phyloP scores from a whole-genome alignment of 2,797 vertebrate genomes.

The Streptopelia turtur region DNA sequence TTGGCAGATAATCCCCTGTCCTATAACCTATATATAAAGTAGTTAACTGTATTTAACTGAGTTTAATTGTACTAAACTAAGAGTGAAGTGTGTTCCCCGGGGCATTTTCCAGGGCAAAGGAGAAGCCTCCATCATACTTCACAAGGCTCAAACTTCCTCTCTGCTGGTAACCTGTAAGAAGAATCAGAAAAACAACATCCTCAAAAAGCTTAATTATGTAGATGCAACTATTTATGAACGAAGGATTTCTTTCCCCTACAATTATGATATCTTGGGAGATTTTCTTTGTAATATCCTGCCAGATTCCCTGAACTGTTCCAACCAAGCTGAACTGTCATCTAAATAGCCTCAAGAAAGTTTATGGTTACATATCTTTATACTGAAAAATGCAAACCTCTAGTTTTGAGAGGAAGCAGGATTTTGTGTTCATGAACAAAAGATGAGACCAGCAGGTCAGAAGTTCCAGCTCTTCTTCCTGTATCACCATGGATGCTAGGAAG shows the following conservation, averaged over 20 bases:
- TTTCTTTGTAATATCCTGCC: background rate
- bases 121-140: background rate
- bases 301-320: background rate
- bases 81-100: background rate
- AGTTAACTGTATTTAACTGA: background rate
- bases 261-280: background rate
- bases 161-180: background rate
- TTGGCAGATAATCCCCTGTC: background rate
- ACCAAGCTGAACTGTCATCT: background rate
- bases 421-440: background rate
- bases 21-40: background rate
- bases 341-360: background rate
- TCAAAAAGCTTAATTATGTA: background rate
- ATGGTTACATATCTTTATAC: background rate
- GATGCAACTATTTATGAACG: background rate
- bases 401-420: background rate
- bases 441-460: background rate
- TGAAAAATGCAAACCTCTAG: background rate
- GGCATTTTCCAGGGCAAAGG: background rate
- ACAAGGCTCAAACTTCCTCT: background rate
- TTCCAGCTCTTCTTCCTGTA: background rate
- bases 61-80: background rate
- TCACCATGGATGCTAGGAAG: background rate
- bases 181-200: background rate
- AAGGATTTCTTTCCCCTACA: background rate